phyloP scores from a whole-genome alignment of 2,113 vertebrate genomes.

The Burhinus oedicnemus region DNA sequence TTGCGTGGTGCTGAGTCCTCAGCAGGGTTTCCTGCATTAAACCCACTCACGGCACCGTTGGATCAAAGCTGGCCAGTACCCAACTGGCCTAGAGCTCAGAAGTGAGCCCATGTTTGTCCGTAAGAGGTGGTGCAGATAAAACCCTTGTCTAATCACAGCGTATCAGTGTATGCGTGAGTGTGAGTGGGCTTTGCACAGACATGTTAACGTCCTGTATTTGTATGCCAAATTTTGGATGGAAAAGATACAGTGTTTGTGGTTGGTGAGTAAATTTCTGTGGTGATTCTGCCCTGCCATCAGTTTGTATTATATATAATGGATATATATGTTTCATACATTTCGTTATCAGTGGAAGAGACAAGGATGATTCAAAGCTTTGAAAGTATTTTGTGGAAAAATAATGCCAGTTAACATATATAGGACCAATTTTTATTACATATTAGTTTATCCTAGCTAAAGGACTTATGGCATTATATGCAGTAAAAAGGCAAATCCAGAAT shows the following conservation, averaged over 20 bases:
- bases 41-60: not conserved
- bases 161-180: too few relatives aligned
- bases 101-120: not conserved
- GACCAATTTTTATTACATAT: not conserved
- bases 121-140: not conserved
- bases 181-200: not conserved
- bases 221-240: not conserved
- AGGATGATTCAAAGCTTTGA: not conserved
- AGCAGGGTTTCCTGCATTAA: not conserved
- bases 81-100: not conserved
- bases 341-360: not conserved
- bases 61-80: not conserved
- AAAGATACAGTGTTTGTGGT: not conserved
- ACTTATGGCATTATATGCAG: not conserved
- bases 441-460: not conserved
- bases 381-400: not conserved
- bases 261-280: not conserved
- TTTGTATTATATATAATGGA: not conserved
- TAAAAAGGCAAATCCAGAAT: not conserved
- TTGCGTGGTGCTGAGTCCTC: fast-evolving
- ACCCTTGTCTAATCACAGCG: not conserved
- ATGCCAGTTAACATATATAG: not conserved
- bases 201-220: not conserved
- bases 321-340: not conserved
- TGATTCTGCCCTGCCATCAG: not conserved